Base-by-base conservation (phyloP, 2,113 vertebrate species). In the Myrmophylax atrothorax region DNA sequence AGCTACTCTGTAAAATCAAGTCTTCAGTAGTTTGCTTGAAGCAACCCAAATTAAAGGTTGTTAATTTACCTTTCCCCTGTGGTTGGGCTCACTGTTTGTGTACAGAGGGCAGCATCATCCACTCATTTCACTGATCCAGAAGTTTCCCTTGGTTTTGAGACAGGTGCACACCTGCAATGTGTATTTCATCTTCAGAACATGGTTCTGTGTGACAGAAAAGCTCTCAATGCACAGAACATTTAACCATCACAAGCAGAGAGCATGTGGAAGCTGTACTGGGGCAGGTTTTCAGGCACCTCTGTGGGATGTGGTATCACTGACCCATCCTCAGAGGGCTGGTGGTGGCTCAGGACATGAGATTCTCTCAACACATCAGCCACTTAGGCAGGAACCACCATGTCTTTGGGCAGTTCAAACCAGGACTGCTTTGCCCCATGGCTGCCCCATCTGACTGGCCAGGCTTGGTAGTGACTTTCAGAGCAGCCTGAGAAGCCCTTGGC, bases 151-250 rank as follows among this genome's bases (percentile, higher is more conserved):
- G 7, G 0, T 90, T 92, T 52, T 44, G 18, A 81, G 55, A 29
- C 10, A 9, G 4, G 2, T 16, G 12, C 17, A 3, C 19, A 4
- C 20, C 7, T n/a, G 28, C 19, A 72, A 31, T 4, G 8, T 8
- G 31, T 47, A 10, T 40, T 76, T 72, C 26, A 26, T 44, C 70
- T 77, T 59, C 46, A 70, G 76, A 76, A 40, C 25, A 25, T 15
- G 6, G 55, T 23, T 82, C 19, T 60, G 40, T 16, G 9, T 55
- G 76, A 44, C 38, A 49, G 35, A 63, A 82, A 47, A 63, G 4
- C 17, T 53, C 66, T 26, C 8, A 23, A 19, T 17, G 31, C 33
- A 22, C 18, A 28, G 33, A 25, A 19, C 12, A 1, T 22, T 62
- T 77, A 68, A 38, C 44, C 31, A 38, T 18, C 29, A 5, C 1